phyloP scores from a whole-genome alignment of 2,113 vertebrate genomes.

The Rynchops niger region DNA sequence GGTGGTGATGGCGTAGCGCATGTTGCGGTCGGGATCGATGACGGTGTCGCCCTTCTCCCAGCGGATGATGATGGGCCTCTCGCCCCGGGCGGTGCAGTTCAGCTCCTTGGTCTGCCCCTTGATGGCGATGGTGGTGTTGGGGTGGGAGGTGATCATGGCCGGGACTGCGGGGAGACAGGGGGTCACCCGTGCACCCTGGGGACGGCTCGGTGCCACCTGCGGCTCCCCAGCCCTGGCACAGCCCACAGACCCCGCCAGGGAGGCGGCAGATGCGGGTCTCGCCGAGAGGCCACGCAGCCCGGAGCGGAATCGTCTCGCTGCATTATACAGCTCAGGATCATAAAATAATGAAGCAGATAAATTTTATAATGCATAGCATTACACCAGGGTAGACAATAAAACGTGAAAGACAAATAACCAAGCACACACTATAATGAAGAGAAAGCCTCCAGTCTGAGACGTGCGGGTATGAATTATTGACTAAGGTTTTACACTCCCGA shows the following conservation, averaged over 20 bases:
- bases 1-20: constrained; percentile 91
- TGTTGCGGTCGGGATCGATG: constrained; percentile 93
- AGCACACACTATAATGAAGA: constrained; percentile 77
- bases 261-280: background rate
- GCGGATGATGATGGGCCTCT: constrained; percentile 97
- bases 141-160: constrained; percentile 97
- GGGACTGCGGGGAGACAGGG: constrained; percentile 78
- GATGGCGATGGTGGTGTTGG: constrained; percentile 98
- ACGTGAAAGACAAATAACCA: constrained; percentile 78
- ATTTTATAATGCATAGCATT: constrained; percentile 79
- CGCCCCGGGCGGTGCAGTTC: constrained; percentile 94
- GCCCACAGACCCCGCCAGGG: accelerated
- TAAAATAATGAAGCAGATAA: constrained; percentile 79
- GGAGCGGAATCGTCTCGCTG: background rate
- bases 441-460: constrained; percentile 79
- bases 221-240: background rate
- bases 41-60: constrained; percentile 98
- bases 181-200: accelerated
- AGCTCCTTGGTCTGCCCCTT: constrained; percentile 95
- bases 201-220: background rate
- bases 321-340: constrained; percentile 53
- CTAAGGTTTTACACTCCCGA: constrained; percentile 82
- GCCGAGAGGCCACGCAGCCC: background rate
- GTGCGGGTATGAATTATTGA: constrained; percentile 82
- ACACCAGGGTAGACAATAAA: constrained; percentile 77